Percentiles rank a stretch among this genome's conserved stretches.
Evolutionary conservation across 2,797 vertebrate genomes (phyloP).

Genomic region (Merluccius polli): DNA sequence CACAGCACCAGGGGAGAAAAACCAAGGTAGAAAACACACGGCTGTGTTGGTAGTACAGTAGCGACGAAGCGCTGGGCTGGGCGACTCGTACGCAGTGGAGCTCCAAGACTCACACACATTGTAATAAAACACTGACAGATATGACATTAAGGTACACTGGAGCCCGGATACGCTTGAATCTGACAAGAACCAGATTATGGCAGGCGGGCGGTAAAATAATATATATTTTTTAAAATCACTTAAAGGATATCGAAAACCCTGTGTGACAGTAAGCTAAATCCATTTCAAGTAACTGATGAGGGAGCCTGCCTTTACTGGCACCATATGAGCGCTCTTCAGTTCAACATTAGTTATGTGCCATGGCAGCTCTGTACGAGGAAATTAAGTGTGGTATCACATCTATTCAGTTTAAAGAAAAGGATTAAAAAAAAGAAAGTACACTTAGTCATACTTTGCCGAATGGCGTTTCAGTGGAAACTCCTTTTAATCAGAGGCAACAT

Average conservation of each 20-base stretch:
- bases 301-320: slow-evolving; percentile 24
- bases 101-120: too few species aligned
- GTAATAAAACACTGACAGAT: slow-evolving; percentile 7
- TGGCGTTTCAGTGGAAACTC: slow-evolving; percentile 38
- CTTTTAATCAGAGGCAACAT: slow-evolving; percentile 56
- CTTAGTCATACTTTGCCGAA: slow-evolving; percentile 45
- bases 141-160: too few species aligned
- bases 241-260: slow-evolving; percentile 26
- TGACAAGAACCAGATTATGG: slow-evolving; percentile 29
- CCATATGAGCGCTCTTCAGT: background rate
- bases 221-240: slow-evolving; percentile 21
- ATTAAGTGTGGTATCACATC: slow-evolving; percentile 33
- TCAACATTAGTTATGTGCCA: slow-evolving; percentile 35
- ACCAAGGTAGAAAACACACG: slow-evolving; percentile 24
- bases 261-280: slow-evolving; percentile 38
- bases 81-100: background rate
- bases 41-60: slow-evolving; percentile 11
- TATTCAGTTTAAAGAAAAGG: slow-evolving; percentile 44
- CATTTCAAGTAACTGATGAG: slow-evolving; percentile 41
- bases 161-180: slow-evolving; percentile 14
- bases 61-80: slow-evolving; percentile 3
- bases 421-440: slow-evolving; percentile 38
- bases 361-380: slow-evolving; percentile 35
- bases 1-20: slow-evolving; percentile 23
- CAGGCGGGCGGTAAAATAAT: slow-evolving; percentile 23